Percentiles rank a stretch among this genome's conserved stretches.
Evolutionary conservation across 2,797 vertebrate species (phyloP).

Genomic region (Coccyzus lansbergi): DNA sequence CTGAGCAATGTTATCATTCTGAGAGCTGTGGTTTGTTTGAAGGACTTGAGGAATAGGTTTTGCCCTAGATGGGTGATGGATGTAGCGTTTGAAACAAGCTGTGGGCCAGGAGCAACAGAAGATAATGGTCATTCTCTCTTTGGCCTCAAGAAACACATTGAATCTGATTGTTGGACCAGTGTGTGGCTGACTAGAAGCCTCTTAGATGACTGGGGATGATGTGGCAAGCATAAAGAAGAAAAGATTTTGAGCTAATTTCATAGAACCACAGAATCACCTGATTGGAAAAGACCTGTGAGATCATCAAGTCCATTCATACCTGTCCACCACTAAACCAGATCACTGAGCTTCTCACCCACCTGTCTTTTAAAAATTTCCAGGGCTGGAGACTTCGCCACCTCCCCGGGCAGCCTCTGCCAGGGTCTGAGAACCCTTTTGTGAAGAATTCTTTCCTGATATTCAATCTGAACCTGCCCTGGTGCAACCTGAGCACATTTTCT

Average conservation of each 20-base stretch:
- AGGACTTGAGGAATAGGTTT: background rate
- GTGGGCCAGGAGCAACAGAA: background rate
- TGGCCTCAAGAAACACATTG: background rate
- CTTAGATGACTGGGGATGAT: background rate
- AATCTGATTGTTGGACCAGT: background rate
- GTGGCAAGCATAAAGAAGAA: background rate
- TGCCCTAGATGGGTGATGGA: background rate
- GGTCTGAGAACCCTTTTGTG: no score
- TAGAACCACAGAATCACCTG: no score
- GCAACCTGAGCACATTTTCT: no score
- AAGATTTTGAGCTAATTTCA: background rate
- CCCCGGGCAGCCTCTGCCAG: no score
- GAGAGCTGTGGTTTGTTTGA: background rate
- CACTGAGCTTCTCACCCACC: no score
- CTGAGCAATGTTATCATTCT: rapidly evolving
- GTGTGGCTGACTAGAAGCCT: background rate
- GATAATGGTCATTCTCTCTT: background rate
- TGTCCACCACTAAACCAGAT: no score
- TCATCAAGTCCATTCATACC: no score
- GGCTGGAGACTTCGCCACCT: no score
- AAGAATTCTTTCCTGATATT: no score
- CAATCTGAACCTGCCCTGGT: no score
- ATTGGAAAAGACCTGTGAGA: no score
- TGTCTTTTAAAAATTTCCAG: no score
- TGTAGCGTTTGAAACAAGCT: background rate